phyloP scores from a whole-genome alignment of 1,140 invertebrate genomes.

The Drosophila equinoxialis region DNA sequence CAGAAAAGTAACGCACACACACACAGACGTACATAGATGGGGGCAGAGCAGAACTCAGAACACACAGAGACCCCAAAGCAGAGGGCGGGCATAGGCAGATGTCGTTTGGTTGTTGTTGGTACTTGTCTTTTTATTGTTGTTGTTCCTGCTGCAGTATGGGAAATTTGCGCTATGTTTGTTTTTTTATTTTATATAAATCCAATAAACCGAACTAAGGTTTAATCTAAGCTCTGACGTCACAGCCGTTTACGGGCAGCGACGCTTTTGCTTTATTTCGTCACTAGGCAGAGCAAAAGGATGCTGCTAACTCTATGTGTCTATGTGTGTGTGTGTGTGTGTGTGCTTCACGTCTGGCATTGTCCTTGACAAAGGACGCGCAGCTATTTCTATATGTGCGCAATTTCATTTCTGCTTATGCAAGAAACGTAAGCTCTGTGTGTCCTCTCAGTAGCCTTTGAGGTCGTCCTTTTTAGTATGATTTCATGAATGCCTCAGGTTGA shows the following conservation, averaged over 20 bases:
- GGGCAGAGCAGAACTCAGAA: slow-evolving; percentile 10
- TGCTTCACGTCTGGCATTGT: slow-evolving; percentile 40
- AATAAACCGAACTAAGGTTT: slow-evolving; percentile 27
- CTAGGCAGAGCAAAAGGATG: slow-evolving; percentile 10
- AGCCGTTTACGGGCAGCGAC: slow-evolving; percentile 7
- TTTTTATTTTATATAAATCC: slow-evolving; percentile 32
- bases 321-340: slow-evolving; percentile 13
- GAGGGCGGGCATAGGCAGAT: slow-evolving; percentile 12
- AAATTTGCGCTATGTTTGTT: slow-evolving; percentile 53
- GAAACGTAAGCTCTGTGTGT: slow-evolving; percentile 43
- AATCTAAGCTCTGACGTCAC: slow-evolving; percentile 59
- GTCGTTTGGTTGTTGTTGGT: slow-evolving; percentile 23
- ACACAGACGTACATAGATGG: slow-evolving; percentile 10
- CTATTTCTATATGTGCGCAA: slow-evolving; percentile 28
- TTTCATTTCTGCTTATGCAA: slow-evolving; percentile 64
- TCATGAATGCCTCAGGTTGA: slow-evolving; percentile 22
- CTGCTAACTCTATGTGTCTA: background rate
- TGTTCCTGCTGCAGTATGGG: slow-evolving; percentile 26
- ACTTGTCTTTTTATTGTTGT: background rate
- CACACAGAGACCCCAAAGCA: slow-evolving; percentile 12
- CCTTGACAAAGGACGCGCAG: slow-evolving; percentile 69
- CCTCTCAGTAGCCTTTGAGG: slow-evolving; percentile 8
- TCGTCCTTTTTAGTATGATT: slow-evolving; percentile 24
- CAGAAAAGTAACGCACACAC: slow-evolving; percentile 5
- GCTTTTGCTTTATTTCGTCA: slow-evolving; percentile 39